Base-by-base conservation (phyloP, 2,113 vertebrate genomes). In the Chamaea fasciata region DNA sequence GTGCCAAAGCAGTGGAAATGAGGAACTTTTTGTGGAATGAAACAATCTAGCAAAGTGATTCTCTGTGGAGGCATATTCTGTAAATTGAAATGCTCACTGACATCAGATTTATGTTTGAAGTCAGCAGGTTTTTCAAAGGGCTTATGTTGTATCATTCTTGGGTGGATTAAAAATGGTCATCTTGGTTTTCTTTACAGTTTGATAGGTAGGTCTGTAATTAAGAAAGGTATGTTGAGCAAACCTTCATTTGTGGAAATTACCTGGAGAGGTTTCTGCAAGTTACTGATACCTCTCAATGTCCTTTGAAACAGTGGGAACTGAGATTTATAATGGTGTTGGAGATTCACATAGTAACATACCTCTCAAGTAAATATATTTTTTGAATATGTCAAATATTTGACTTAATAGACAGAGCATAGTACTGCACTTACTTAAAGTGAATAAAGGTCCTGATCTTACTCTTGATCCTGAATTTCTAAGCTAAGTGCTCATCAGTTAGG, bases 21-120 rank as follows among this genome's bases (percentile, higher is more conserved):
- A 90, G 77, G 78, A 92, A 73, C 9, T 94, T 87, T 79, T 63
- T 89, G 41, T 46, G 44, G 67, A 84, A 80, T 62, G 57, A 76
- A 95, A 94, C 91, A 77, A 69, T 89, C 90, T 42, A 50, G 63
- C 55, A 79, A 55, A 16, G 78, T 59, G 53, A 82, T 59, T 87
- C 84, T 91, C 74, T 80, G 67, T 0, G 4, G 78, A 91, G 50
- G 52, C 47, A 76, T 56, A 56, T 64, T 73, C 74, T 73, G 37
- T 55, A 83, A 87, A 92, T 73, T 76, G 82, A 89, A 94, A 83
- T 87, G 46, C 74, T 93, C 78, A 44, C 82, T 91, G 90, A 90
- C 71, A 73, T 63, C 30, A 80, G 55, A 85, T 89, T 92, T 73
- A 77, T 60, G 59, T 41, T 90, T 53, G 39, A 90, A 84, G 64